These are phyloP conservation scores for Cyanocitta stelleri DNA, from an alignment of 2,113 vertebrate genomes.

Conservation along the genomic window DNA sequence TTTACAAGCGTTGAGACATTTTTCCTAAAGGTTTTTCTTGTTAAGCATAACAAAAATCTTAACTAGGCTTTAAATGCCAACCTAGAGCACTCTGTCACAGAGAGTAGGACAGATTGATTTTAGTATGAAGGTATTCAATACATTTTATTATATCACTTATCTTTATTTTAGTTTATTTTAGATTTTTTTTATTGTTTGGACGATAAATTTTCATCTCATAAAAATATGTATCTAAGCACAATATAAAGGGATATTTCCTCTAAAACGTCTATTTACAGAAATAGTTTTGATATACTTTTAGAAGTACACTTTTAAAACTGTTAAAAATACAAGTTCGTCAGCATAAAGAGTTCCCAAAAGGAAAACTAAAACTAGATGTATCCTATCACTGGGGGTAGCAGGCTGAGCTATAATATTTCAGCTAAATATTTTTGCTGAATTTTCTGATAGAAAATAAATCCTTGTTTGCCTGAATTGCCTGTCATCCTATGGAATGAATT, in stretches of 20 bases:
- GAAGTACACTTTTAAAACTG: neutral
- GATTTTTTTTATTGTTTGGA: neutral
- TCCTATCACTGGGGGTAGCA: neutral
- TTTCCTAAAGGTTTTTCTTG: neutral
- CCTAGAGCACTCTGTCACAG: neutral
- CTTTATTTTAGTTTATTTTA: neutral
- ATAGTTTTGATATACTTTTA: neutral
- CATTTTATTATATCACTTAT: neutral
- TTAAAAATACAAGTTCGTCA: neutral
- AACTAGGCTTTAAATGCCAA: neutral
- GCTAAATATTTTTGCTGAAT: neutral
- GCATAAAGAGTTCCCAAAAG: neutral
- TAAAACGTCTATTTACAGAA: neutral
- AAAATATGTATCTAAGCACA: fast-evolving
- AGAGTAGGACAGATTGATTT: neutral
- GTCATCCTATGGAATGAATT: neutral
- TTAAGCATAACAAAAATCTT: neutral
- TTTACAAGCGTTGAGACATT: neutral
- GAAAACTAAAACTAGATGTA: neutral
- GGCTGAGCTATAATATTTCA: neutral
- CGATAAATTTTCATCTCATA: neutral
- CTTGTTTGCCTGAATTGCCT: neutral
- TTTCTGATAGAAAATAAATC: neutral
- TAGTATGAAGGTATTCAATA: neutral
- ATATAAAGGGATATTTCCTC: neutral